Base-by-base conservation (phyloP, 1,140 invertebrate species). In the Lordiphosa clarofinis region DNA sequence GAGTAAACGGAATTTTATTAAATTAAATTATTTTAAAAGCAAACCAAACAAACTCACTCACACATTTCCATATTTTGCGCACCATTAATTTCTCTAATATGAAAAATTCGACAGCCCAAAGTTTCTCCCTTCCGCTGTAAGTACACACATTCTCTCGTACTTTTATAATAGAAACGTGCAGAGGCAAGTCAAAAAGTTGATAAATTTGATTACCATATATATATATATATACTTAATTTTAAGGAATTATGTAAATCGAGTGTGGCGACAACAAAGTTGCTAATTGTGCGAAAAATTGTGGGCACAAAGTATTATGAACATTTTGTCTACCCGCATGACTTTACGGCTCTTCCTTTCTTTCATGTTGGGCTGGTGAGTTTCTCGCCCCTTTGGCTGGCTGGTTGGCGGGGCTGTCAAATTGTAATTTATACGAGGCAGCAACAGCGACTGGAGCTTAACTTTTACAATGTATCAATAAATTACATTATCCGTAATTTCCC, bases 401-500 rank as follows among this genome's bases (percentile, higher is more conserved):
- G 24, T 7, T 28, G 24, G 24, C 3, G 19, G 19, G 19, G 24
- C 24, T 67, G 75, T 71, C 75, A 79, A 79, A 79, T 67, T 81
- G 75, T 82, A 82, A 79, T 79, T 79, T 79, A 79, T 79, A 81
- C 57, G 68, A 73, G 73, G 64, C 49, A 56, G 53, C 52, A 56
- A 56, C 39, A 53, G 60, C 57, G 54, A 58, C 75, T 65, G 65
- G 49, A 81, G 75, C 75, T 79, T 79, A 81, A 79, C 75, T 79
- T 75, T 79, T 82, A 79, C 75, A 79, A 81, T 79, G 71, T 61
- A 79, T 81, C 75, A 79, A 79, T 79, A 79, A 79, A 79, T 79
- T 79, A 79, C 75, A 79, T 79, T 79, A 79, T 79, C 75, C 75
- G 81, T 79, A 79, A 79, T 79, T 79, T 79, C 76, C 75, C 75